Conservation (phyloP, 2,113 vertebrate genomes). For the Corythaixoides concolor region DNA sequence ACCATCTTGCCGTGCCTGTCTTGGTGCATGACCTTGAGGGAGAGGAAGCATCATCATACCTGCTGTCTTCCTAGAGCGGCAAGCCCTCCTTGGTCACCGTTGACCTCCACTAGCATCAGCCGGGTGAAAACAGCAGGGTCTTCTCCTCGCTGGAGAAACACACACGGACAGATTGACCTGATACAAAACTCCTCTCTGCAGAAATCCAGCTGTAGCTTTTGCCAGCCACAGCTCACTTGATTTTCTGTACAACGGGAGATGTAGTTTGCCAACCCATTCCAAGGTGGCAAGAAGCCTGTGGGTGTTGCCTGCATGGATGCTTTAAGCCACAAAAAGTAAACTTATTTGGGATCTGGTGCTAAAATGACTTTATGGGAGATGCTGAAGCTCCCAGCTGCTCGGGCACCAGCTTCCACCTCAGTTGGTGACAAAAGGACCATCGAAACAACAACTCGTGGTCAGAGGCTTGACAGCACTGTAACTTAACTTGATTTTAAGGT, state of each 20-base stretch:
- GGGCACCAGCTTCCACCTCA: neutral
- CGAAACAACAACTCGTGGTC: neutral
- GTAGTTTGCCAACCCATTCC: neutral
- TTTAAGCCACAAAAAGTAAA: neutral
- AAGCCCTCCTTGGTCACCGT: neutral
- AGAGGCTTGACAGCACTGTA: neutral
- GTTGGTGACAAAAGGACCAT: neutral
- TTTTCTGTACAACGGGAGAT: neutral
- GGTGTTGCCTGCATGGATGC: neutral
- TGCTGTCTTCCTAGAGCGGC: neutral
- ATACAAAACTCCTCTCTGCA: neutral
- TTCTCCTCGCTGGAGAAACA: neutral
- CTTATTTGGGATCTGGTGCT: neutral
- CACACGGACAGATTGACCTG: rapidly evolving
- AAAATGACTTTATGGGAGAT: neutral
- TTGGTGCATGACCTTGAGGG: rapidly evolving
- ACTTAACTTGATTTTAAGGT: constrained; percentile 9
- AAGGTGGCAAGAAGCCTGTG: rapidly evolving
- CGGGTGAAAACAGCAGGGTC: neutral
- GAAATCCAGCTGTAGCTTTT: neutral
- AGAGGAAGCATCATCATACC: neutral
- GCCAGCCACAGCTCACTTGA: neutral
- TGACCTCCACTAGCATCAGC: neutral
- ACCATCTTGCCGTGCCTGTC: neutral
- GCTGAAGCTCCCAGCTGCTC: neutral